These are phyloP conservation scores for Drosophila kuntzei DNA, from an alignment of 2,888 invertebrate genomes.

Conservation along the genomic window DNA sequence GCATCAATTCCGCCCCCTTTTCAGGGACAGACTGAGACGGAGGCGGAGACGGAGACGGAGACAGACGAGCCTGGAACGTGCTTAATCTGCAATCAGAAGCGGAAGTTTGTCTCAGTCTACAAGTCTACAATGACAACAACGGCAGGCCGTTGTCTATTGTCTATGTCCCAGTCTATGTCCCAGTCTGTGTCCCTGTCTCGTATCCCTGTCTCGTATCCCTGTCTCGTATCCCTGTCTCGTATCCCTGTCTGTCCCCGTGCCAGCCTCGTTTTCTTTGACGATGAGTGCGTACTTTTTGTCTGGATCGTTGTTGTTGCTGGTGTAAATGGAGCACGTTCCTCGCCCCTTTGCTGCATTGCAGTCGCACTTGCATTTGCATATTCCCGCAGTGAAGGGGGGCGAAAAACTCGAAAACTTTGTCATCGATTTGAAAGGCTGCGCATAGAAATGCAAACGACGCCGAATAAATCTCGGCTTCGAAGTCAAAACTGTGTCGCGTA, in stretches of 20 bases:
- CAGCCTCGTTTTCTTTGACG: constrained; percentile 60
- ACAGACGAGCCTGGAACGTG: constrained; percentile 69
- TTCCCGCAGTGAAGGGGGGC: constrained; percentile 26
- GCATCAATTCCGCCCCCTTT: constrained; percentile 61
- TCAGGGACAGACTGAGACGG: background rate
- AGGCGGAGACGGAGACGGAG: constrained; percentile 11
- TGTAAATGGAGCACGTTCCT: constrained; percentile 60
- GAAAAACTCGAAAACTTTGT: constrained; percentile 40
- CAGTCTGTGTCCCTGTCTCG: background rate
- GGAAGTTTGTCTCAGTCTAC: constrained; percentile 71
- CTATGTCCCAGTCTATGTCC: constrained; percentile 25
- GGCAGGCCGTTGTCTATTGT: constrained; percentile 41
- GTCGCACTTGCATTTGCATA: constrained; percentile 80
- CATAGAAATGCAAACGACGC: constrained; percentile 39
- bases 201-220: constrained; percentile 3
- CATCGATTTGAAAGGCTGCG: constrained; percentile 48
- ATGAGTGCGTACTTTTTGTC: constrained; percentile 58
- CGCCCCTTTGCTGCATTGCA: constrained; percentile 72
- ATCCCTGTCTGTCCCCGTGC: constrained; percentile 20
- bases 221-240: constrained; percentile 8
- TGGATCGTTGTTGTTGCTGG: constrained; percentile 23
- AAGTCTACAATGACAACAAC: constrained; percentile 33
- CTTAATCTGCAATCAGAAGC: constrained; percentile 81
- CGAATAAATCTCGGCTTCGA: constrained; percentile 36
- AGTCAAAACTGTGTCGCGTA: constrained; percentile 26